Percentiles rank a stretch among this genome's conserved stretches.
phyloP scores from a whole-genome alignment of 2,888 invertebrate genomes.

The Leptarthrus brevirostris region DNA sequence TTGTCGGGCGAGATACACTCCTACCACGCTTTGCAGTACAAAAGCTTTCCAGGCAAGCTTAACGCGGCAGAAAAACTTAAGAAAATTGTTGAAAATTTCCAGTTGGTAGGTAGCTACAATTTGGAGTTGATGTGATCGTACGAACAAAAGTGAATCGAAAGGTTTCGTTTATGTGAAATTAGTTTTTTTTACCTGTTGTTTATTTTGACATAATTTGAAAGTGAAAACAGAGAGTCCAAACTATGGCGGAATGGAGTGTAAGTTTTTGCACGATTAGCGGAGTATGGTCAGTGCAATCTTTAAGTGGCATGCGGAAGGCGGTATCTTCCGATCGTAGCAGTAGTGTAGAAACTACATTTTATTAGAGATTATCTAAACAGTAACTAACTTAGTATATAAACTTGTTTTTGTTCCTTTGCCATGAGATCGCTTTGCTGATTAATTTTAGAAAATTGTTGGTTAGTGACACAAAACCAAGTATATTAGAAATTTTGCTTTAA shows the following conservation, averaged over 20 bases:
- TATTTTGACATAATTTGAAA: constrained; percentile 13
- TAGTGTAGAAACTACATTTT: too few species aligned
- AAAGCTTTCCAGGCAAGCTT: constrained; percentile 14
- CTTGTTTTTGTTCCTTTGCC: not conserved
- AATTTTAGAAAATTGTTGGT: constrained; percentile 12
- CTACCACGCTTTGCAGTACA: constrained; percentile 1
- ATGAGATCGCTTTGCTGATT: constrained; percentile 1
- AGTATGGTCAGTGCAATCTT: constrained; percentile 13
- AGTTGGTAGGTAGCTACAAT: constrained; percentile 45
- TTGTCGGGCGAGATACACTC: not conserved
- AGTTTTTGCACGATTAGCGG: constrained; percentile 2
- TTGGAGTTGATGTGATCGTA: constrained; percentile 34
- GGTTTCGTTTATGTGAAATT: constrained; percentile 10
- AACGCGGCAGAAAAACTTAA: constrained; percentile 41
- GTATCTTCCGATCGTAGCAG: too few species aligned
- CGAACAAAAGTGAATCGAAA: constrained; percentile 23
- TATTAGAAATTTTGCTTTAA: not conserved
- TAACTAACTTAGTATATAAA: not conserved
- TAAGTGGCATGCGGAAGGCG: not conserved
- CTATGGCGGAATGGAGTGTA: constrained; percentile 37
- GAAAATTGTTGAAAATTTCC: constrained; percentile 36
- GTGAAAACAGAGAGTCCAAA: constrained; percentile 17
- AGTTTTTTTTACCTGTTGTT: constrained; percentile 12
- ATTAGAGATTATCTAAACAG: not conserved
- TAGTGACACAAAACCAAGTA: constrained; percentile 2